Base-by-base conservation (phyloP, 2,888 invertebrate species). In the Tridacna gigas region DNA sequence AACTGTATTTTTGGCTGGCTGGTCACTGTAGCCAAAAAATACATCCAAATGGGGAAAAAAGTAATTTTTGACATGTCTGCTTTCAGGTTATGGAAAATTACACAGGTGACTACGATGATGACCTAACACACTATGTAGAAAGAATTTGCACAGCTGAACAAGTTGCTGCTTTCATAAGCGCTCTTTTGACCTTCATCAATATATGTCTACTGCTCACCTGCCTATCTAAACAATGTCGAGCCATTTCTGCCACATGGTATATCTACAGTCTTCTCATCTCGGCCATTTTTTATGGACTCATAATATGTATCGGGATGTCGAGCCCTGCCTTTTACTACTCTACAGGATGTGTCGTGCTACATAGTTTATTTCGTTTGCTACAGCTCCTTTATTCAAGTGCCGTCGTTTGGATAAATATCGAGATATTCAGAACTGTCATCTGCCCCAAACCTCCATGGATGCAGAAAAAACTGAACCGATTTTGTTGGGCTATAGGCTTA, bases 191-290 rank as follows among this genome's bases (percentile, higher is more conserved):
- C 13, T 71, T 71, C 51, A 25, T 71, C 22, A 71, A 47, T 51
- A 15, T 71, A 2, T 71, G 71, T 47, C 51, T 71, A 3, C 28
- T 71, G 48, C 47, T 47, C 9, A 71, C 71, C 15, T 51, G 71
- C 25, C 22, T 71, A 22, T 71, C 71, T 4, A 71, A 25, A 18
- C 48, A 51, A 51, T 71, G 71, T 26, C 48, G 71, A 22, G 71
- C 71, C 51, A 25, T 71, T 47, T 71, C 71, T 18, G 71, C 71
- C 18, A 37, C 51, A 48, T 71, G 71, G 71, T 71, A 71, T 51
- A 51, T 51, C 1, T 71, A 71, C 48, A 47, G 45, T 47, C 48
- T 71, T 51, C 71, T 51, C 26, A 25, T 51, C 26, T 48, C 47
- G 0, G 28, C 25, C 51, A 47, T 71, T 22, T 71, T 71, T 51